These are phyloP conservation scores for Anarrhichthys ocellatus DNA, from an alignment of 2,113 vertebrate species.

Conservation along the genomic window DNA sequence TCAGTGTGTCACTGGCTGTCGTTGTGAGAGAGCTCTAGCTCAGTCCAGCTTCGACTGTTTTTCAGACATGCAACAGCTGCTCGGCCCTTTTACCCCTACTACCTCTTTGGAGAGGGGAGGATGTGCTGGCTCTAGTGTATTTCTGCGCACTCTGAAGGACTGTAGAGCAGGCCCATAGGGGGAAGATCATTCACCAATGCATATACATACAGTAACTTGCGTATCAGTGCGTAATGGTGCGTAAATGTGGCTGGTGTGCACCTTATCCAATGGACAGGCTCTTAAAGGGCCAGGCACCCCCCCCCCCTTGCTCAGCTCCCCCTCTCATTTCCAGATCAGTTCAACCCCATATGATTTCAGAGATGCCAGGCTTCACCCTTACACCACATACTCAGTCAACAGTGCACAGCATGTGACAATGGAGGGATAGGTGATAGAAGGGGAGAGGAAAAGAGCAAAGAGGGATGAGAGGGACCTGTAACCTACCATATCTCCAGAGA, in stretches of 20 bases:
- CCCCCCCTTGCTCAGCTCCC: slow-evolving; percentile 1
- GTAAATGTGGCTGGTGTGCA: slow-evolving; percentile 61
- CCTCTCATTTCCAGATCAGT: slow-evolving; percentile 73
- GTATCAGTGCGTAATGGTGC: slow-evolving; percentile 55
- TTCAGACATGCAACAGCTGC: slow-evolving; percentile 72
- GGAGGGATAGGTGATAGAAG: slow-evolving; percentile 64
- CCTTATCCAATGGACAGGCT: slow-evolving; percentile 51
- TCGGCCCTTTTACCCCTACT: slow-evolving; percentile 5
- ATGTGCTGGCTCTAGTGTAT: slow-evolving; percentile 12
- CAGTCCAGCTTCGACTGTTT: slow-evolving; percentile 38
- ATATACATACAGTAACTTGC: slow-evolving; percentile 49
- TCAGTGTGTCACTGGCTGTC: slow-evolving; percentile 58
- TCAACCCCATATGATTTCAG: slow-evolving; percentile 68
- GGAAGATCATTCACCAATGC: slow-evolving; percentile 35
- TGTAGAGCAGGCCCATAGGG: not conserved
- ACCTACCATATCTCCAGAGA: slow-evolving; percentile 73
- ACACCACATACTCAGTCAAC: slow-evolving; percentile 64
- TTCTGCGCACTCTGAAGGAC: slow-evolving; percentile 17
- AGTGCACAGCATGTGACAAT: slow-evolving; percentile 60
- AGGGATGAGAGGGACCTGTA: slow-evolving; percentile 70
- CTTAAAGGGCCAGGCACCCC: slow-evolving; percentile 70
- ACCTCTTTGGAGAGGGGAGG: slow-evolving; percentile 14
- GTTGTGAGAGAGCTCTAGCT: slow-evolving; percentile 51
- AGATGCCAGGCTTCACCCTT: slow-evolving; percentile 53
- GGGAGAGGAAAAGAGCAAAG: slow-evolving; percentile 25